Conservation (phyloP, 2,888 invertebrate species). For the Eupithecia inturbata region DNA sequence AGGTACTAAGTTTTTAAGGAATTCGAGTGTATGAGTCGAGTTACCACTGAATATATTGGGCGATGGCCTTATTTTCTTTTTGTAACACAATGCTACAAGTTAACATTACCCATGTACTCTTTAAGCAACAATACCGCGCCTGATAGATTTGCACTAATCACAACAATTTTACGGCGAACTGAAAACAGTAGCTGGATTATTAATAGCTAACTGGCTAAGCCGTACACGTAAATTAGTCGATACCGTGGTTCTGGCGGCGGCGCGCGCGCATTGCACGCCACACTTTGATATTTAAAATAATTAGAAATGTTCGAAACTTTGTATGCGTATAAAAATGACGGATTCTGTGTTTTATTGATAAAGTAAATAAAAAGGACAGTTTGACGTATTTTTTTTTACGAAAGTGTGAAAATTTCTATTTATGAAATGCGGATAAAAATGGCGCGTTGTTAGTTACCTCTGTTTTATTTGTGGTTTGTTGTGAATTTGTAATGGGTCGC, state of each 20-base stretch:
- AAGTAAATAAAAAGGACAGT: conserved; percentile 4
- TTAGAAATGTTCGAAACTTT: neutral
- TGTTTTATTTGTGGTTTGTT: conserved; percentile 3
- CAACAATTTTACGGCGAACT: conserved; percentile 14
- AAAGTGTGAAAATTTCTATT: neutral
- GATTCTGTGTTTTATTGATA: neutral
- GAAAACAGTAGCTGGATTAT: conserved; percentile 51
- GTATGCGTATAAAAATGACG: neutral
- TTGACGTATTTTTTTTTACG: neutral
- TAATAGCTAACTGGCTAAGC: conserved; percentile 64
- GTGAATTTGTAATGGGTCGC: neutral
- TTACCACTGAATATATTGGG: no score
- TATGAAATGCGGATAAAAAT: conserved; percentile 6
- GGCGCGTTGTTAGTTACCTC: neutral
- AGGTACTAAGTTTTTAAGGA: no score
- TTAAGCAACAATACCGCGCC: neutral
- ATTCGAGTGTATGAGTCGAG: no score
- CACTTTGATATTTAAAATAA: neutral
- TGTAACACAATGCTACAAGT: neutral
- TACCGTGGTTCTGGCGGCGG: conserved; percentile 56
- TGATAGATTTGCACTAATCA: conserved; percentile 6
- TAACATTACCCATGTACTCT: neutral
- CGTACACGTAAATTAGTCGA: conserved; percentile 60
- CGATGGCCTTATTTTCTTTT: no score
- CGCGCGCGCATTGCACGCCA: conserved; percentile 65